Evolutionary conservation across 2,113 vertebrate genomes (phyloP), one percentile per base, ranked within the genome.

Genomic region (Heterocephalus glaber): DNA sequence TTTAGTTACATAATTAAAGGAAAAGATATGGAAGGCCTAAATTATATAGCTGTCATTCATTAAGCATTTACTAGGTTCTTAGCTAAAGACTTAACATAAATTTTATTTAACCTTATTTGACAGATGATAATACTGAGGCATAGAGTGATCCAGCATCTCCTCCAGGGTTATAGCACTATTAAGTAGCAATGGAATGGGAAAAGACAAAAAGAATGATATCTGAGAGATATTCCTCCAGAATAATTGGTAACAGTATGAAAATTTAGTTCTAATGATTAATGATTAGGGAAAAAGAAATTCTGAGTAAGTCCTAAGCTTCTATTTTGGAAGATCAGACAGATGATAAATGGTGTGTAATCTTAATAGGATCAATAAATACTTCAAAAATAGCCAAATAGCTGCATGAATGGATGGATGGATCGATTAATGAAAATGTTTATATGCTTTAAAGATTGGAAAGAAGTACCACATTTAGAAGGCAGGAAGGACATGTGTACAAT

Each of bases 91-190:
- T 72, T 56, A 85, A 52, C 58, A 52, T 89, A 86, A 19, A 60
- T 90, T 92, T 95, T 38, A 63, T 86, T 89, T 95, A 96, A 77
- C 61, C 80, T 89, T 94, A 86, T n/a, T n/a, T n/a, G n/a, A n/a
- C 10, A 66, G 68, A 44, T 91, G 44, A 81, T 14, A 88, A 70
- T 80, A 95, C 30, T 74, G 35, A 93, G 26, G 3, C 14, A 93
- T 54, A 91, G 12, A 88, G 22, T 91, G 49, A 89, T 76, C 26
- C 20, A 70, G 58, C 8, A 81, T 2, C 44, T 92, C 79, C 63
- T 85, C 41, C 84, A 94, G 80, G 35, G n/a, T n/a, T n/a, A n/a
- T n/a, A 49, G 38, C 3, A 28, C 14, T 82, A n/a, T 58, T n/a
- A 72, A 74, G 24, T 76, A 92, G 35, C 41, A 82, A 12, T 82